Percentiles rank a stretch among this genome's conserved stretches.
Evolutionary conservation across 2,113 vertebrate species (phyloP).

Genomic region (Hemichromis elongatus): DNA sequence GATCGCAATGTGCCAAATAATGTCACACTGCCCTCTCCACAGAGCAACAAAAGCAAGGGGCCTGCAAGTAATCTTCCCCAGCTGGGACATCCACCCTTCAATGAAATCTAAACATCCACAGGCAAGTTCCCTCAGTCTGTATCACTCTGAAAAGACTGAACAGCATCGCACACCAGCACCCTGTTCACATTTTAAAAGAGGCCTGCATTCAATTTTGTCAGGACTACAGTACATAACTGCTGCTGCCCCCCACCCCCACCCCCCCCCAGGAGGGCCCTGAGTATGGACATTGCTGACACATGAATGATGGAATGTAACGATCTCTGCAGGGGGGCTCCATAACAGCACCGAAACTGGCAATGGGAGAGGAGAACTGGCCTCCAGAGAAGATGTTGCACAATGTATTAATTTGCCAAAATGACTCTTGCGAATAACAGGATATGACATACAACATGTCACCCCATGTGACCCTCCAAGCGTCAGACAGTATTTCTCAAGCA

Average conservation of each 20-base stretch:
- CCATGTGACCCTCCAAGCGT: not conserved
- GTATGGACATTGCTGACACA: slow-evolving; percentile 38
- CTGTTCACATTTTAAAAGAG: not conserved
- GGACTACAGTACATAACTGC: not conserved
- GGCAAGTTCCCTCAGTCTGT: not conserved
- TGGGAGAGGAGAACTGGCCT: not conserved
- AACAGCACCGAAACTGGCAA: slow-evolving; percentile 17
- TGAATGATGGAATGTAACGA: slow-evolving; percentile 40
- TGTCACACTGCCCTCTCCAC: not conserved
- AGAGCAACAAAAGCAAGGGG: not conserved
- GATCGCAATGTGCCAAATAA: not conserved
- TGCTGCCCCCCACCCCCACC: too few relatives aligned
- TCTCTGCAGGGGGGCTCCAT: slow-evolving; percentile 35
- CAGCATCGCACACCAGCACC: not conserved
- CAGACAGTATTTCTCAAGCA: not conserved
- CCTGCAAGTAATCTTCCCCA: not conserved
- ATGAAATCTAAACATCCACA: slow-evolving; percentile 49
- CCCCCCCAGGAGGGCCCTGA: not conserved
- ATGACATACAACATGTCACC: not conserved
- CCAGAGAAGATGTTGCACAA: slow-evolving; percentile 30
- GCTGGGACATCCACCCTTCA: not conserved
- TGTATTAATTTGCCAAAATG: not conserved
- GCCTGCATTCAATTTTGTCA: slow-evolving; percentile 33
- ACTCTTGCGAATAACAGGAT: slow-evolving; percentile 36
- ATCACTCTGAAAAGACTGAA: not conserved